Evolutionary conservation across 2,113 vertebrate species (phyloP), one percentile per base, ranked within the genome.

Genomic region (Castor canadensis): DNA sequence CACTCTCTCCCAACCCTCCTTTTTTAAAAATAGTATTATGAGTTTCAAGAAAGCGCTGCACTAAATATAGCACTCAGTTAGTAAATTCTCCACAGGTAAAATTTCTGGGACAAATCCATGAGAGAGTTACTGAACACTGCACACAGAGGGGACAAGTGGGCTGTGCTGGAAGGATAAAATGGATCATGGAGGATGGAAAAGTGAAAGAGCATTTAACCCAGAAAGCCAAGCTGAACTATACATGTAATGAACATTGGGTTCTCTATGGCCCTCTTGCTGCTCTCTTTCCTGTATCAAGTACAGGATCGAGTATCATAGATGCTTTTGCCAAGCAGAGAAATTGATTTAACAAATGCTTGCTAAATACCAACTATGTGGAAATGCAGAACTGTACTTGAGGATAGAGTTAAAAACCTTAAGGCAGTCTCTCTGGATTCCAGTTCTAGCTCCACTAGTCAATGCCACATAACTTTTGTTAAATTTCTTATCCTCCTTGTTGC

Each of bases 371-470:
- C 45, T 69, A 0, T 79, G 49, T 69, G n/a, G n/a, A 62, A 47
- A 73, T 72, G 69, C 66, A 47, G 45, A 87, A 67, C 76, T 73
- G 3, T 75, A 93, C 80, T 91, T 81, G 67, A 73, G 93, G 45
- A 95, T 91, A 82, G 24, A 93, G 20, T 45, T 75, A 73, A 45
- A 73, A 64, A 9, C 85, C 58, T 64, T 93, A 62, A 84, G 35
- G 73, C n/a, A 80, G n/a, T 81, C 58, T 80, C 8, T 58, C 67
- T 80, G 49, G 75, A 17, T 79, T 92, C 49, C 11, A 67, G 9
- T 73, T 92, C 58, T 8, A 95, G 28, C 15, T 84, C 66, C 6
- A 45, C 16, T 54, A 56, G 16, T 47, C 30, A 96, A 26, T 47
- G 9, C 38, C 72, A 15, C 4, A 28, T 12, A 6, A 49, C 2